Evolutionary conservation across 2,797 vertebrate genomes (phyloP).

Genomic region (Sebastes flavidus): DNA sequence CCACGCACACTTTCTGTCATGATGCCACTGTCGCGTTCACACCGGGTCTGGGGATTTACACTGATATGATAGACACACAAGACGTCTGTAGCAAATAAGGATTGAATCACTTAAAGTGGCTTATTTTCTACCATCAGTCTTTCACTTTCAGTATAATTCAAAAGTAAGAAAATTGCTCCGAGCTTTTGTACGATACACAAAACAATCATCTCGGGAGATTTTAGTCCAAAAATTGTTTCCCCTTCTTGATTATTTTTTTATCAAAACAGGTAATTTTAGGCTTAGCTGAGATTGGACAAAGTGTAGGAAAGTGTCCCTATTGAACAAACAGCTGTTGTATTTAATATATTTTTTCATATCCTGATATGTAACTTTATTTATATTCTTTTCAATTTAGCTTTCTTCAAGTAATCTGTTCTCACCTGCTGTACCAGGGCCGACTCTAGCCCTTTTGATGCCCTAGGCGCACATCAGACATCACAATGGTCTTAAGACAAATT

Average conservation of each 20-base stretch:
- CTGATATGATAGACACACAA: not conserved
- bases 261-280: not conserved
- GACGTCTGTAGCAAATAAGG: not conserved
- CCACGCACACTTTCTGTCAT: not conserved
- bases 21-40: not conserved
- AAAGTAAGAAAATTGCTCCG: not conserved
- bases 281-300: not conserved
- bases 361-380: not conserved
- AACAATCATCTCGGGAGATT: not conserved
- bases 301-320: not conserved
- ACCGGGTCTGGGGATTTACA: not conserved
- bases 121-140: not conserved
- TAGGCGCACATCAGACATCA: no score
- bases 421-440: no score
- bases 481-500: no score
- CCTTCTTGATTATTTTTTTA: not conserved
- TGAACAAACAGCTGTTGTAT: not conserved
- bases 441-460: no score
- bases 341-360: not conserved
- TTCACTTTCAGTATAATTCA: not conserved
- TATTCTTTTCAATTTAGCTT: not conserved
- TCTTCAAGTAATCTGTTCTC: no score
- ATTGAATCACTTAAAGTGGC: not conserved
- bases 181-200: not conserved
- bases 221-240: not conserved